phyloP scores from a whole-genome alignment of 2,113 vertebrate species.

The Neopipo cinnamomea region DNA sequence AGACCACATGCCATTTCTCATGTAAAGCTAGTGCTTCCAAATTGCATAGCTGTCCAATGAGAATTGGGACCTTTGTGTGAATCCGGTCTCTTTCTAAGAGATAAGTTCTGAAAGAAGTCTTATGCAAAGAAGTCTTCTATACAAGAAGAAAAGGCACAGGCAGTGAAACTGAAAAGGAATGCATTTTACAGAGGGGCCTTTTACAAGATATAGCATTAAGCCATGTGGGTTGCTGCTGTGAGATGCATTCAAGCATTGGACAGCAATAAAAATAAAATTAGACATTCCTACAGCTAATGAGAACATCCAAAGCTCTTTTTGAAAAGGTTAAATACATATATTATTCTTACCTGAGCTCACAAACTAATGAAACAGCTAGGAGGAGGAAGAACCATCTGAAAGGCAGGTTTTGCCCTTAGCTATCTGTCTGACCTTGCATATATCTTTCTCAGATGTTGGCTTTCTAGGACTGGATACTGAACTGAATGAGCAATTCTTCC shows the following conservation, averaged over 20 bases:
- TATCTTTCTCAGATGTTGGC: background rate
- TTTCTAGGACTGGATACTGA: background rate
- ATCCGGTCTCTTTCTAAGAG: background rate
- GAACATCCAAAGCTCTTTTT: background rate
- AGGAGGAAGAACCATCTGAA: background rate
- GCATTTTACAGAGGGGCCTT: background rate
- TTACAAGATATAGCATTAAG: background rate
- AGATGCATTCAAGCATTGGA: background rate
- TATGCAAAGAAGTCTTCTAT: background rate
- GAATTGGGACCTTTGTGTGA: background rate
- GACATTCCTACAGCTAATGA: background rate
- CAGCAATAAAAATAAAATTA: background rate
- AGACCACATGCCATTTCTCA: background rate
- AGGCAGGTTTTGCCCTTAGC: background rate
- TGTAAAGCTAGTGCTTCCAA: background rate
- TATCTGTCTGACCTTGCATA: background rate
- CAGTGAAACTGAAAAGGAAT: background rate
- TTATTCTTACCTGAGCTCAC: conserved; percentile 7
- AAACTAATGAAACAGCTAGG: background rate
- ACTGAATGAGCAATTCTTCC: background rate
- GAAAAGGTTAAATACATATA: background rate
- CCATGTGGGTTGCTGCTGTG: background rate
- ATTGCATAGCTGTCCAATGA: background rate
- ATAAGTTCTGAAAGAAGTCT: background rate
- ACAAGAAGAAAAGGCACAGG: background rate